phyloP scores from a whole-genome alignment of 1,140 invertebrate genomes.

The Drosophila kurseongensis region DNA sequence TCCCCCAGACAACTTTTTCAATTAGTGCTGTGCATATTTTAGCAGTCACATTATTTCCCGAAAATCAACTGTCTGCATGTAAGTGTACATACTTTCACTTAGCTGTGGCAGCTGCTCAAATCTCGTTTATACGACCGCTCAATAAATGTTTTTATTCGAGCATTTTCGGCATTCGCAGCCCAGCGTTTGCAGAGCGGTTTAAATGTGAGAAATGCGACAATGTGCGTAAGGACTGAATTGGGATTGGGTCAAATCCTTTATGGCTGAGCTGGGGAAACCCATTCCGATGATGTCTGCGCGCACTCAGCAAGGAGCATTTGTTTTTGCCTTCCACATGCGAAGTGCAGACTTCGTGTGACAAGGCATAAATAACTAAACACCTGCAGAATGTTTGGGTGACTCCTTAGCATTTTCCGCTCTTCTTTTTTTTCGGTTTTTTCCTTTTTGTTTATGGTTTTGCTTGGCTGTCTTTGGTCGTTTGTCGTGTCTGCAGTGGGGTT shows the following conservation, averaged over 20 bases:
- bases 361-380: slow-evolving; percentile 83
- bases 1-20: slow-evolving; percentile 38
- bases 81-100: slow-evolving; percentile 33
- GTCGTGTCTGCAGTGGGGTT: slow-evolving; percentile 70
- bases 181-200: slow-evolving; percentile 3
- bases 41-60: slow-evolving; percentile 29
- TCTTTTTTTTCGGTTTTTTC: background rate
- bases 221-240: slow-evolving; percentile 7
- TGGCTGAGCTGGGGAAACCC: slow-evolving; percentile 17
- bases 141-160: slow-evolving; percentile 66
- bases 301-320: slow-evolving; percentile 58
- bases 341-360: slow-evolving; percentile 68
- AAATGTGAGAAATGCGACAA: slow-evolving; percentile 42
- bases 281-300: slow-evolving; percentile 36
- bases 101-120: slow-evolving; percentile 36
- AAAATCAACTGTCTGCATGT: slow-evolving; percentile 17
- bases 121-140: slow-evolving; percentile 36
- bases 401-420: slow-evolving; percentile 19
- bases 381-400: slow-evolving; percentile 66
- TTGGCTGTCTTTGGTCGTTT: slow-evolving; percentile 44
- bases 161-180: slow-evolving; percentile 35
- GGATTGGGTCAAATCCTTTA: slow-evolving; percentile 65
- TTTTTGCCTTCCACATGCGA: slow-evolving; percentile 60
- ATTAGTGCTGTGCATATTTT: slow-evolving; percentile 37
- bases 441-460: slow-evolving; percentile 17